Base-by-base conservation (phyloP, 2,888 invertebrate species). In the Tromatobia lineatoria region DNA sequence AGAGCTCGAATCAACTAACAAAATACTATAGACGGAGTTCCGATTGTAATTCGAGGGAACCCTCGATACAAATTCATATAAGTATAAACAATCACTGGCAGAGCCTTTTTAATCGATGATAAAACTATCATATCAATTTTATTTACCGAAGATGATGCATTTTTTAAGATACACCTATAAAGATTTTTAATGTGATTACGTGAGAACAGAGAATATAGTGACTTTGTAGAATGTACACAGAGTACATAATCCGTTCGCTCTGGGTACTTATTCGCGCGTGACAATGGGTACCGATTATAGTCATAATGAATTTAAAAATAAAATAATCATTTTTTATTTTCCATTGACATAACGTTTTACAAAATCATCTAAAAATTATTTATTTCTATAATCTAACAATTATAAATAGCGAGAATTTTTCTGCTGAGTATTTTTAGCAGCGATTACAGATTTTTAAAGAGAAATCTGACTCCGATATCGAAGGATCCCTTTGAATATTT, bases 111-210 rank as follows among this genome's bases (percentile, higher is more conserved):
- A 84, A 84, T 78, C 81, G n/a, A 84, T 78, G 77, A 78, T 54
- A 78, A 78, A 80, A 75, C 77, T 70, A 81, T 84, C 84, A 84
- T 84, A 84, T 84, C 84, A 84, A 78, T 84, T 84, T 75, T 75
- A 81, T 81, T 83, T 73, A 79, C 47, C 38, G 45, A 74, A 38
- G 66, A 52, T 42, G n/a, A 77, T 64, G 54, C 61, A 78, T 75
- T 74, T 81, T 81, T 59, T 52, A 52, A 66, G 23, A 59, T 23
- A 64, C 38, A 8, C 50, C 6, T 1, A 50, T 18, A 34, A 74
- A 45, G 45, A 47, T 74, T 74, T 61, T 74, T n/a, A 74, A 61
- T 20, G 47, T 50, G 67, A 76, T 74, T 47, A 54, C 38, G 29
- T 20, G 20, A 47, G 25, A 57, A 77, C 67, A 20, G 2, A 47